Conservation (phyloP, 2,797 vertebrate species). For the Microctenopoma stevenorrisi region DNA sequence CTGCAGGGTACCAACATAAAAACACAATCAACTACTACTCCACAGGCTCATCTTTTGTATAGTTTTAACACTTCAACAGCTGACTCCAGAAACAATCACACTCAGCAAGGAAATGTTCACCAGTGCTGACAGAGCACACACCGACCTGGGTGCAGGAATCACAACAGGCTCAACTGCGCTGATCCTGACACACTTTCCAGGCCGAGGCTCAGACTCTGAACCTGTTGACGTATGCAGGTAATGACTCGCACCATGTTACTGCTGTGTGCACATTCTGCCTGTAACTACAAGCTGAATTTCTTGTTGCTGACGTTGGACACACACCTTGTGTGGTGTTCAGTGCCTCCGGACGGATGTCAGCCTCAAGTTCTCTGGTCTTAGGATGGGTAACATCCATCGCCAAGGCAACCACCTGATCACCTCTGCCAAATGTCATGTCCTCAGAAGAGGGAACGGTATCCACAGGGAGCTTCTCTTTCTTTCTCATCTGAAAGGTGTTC, state of each 20-base stretch:
- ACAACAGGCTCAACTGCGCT: slow-evolving; percentile 57
- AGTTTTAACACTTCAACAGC: too few species aligned
- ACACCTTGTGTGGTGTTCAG: slow-evolving; percentile 10
- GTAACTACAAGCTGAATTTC: neutral
- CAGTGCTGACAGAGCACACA: slow-evolving; percentile 37
- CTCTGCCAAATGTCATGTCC: neutral
- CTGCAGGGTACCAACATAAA: slow-evolving; percentile 73
- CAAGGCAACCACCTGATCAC: slow-evolving; percentile 7
- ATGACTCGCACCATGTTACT: neutral
- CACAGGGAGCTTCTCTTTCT: slow-evolving; percentile 87
- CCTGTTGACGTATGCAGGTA: slow-evolving; percentile 3
- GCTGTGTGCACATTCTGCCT: neutral
- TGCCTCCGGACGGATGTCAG: neutral
- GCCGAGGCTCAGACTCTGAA: slow-evolving; percentile 36
- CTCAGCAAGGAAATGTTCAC: neutral
- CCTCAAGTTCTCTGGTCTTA: neutral
- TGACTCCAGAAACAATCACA: neutral
- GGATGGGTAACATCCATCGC: slow-evolving; percentile 16
- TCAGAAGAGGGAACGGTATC: slow-evolving; percentile 31
- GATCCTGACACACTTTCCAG: slow-evolving; percentile 83
- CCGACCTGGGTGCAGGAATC: slow-evolving; percentile 86
- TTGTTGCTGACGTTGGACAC: neutral
- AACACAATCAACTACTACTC: neutral
- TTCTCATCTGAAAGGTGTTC: slow-evolving; percentile 78
- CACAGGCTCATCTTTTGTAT: too few species aligned